phyloP scores from a whole-genome alignment of 2,888 invertebrate genomes.

The Luperina nickerlii region DNA sequence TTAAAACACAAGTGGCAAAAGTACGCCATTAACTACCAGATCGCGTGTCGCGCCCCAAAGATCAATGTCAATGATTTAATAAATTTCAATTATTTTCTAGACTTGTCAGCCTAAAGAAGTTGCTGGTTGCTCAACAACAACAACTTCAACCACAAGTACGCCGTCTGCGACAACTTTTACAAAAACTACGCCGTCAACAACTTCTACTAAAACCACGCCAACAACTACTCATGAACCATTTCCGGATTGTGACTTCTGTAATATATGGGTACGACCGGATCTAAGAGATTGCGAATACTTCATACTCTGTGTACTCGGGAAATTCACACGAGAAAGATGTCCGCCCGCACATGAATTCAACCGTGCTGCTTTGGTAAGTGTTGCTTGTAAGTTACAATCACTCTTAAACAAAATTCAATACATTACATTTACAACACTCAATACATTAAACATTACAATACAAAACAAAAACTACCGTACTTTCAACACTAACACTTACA shows the following conservation, averaged over 20 bases:
- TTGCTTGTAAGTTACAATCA: neutral
- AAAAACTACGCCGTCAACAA: neutral
- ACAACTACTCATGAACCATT: neutral
- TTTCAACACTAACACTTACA: neutral
- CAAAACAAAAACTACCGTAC: neutral
- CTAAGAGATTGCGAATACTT: conserved; percentile 2
- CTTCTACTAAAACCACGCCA: neutral
- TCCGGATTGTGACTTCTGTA: neutral
- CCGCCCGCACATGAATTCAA: conserved; percentile 18
- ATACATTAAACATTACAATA: neutral
- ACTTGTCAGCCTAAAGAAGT: conserved; percentile 1
- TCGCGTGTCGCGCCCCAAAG: no score
- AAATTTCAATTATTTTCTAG: conserved; percentile 12
- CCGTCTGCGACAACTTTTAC: neutral
- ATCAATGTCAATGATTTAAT: neutral
- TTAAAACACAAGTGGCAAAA: neutral
- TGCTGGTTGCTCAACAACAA: conserved; percentile 24
- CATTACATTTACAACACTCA: neutral
- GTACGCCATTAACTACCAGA: neutral
- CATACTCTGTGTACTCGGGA: neutral
- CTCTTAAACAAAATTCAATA: neutral
- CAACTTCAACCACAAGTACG: neutral
- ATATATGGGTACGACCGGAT: neutral
- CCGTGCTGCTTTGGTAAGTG: conserved; percentile 1
- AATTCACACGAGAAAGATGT: neutral